Evolutionary conservation across 2,113 vertebrate species (phyloP).

Genomic region (Halcyon senegalensis): DNA sequence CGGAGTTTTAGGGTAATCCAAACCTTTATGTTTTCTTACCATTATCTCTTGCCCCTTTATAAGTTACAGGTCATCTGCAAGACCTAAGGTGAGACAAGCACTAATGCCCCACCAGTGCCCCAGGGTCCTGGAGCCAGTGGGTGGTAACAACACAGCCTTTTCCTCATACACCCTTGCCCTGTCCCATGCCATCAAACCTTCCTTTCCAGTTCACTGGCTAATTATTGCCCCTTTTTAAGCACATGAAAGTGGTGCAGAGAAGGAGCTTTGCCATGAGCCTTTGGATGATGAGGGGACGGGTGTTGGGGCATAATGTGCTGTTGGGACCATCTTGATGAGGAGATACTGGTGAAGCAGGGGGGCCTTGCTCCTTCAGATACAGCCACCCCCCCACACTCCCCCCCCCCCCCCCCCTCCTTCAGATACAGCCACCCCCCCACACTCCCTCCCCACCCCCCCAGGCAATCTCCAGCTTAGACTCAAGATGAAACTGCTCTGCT

Average conservation of each 20-base stretch:
- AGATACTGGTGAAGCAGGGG: not conserved
- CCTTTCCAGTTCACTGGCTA: no score
- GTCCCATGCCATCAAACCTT: not conserved
- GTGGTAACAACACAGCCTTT: not conserved
- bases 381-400: not conserved
- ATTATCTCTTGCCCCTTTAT: not conserved
- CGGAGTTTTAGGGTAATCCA: not conserved
- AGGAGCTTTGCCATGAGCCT: not conserved
- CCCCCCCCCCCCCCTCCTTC: not conserved
- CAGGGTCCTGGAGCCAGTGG: not conserved
- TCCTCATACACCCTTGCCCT: not conserved
- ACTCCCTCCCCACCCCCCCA: no score
- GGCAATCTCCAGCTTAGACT: not conserved
- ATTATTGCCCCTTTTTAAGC: not conserved
- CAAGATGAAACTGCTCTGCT: not conserved
- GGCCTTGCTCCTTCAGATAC: not conserved
- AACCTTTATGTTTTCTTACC: not conserved
- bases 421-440: not conserved
- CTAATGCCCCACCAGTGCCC: no score
- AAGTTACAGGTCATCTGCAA: not conserved
- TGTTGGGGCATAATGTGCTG: rapidly evolving
- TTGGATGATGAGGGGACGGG: not conserved
- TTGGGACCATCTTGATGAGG: not conserved
- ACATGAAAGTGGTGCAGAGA: not conserved
- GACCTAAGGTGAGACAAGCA: not conserved